These are phyloP conservation scores for Holotrichia oblita DNA, from an alignment of 1,140 invertebrate genomes.

Conservation along the genomic window DNA sequence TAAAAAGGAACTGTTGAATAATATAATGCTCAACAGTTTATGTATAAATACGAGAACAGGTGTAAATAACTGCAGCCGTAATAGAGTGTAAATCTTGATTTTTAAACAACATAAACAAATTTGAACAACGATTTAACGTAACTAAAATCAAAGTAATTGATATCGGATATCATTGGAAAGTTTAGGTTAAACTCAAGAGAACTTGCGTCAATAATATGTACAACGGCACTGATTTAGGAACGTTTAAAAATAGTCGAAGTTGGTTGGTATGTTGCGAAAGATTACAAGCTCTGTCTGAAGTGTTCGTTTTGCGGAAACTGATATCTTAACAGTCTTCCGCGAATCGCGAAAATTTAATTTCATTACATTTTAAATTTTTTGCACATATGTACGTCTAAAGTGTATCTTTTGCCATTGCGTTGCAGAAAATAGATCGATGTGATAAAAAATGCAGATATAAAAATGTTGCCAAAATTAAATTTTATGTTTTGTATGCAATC, in stretches of 20 bases:
- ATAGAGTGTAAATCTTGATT: too few relatives aligned
- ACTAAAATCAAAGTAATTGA: slow-evolving; percentile 7
- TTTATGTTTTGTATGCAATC: not conserved
- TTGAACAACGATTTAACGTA: not conserved
- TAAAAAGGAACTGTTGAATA: too few relatives aligned
- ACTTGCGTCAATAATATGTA: slow-evolving; percentile 32
- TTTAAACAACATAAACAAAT: not conserved
- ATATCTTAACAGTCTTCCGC: not conserved
- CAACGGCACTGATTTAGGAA: slow-evolving; percentile 23
- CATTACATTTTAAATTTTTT: too few relatives aligned
- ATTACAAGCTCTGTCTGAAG: not conserved
- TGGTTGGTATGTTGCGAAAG: slow-evolving; percentile 8
- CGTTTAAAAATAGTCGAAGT: slow-evolving; percentile 24
- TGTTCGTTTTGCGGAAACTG: not conserved
- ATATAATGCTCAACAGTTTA: too few relatives aligned
- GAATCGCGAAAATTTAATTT: not conserved
- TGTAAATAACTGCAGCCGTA: too few relatives aligned
- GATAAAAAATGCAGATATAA: not conserved
- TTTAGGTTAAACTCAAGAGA: slow-evolving; percentile 31
- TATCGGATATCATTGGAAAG: not conserved
- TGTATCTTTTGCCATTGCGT: too few relatives aligned
- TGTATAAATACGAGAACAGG: too few relatives aligned
- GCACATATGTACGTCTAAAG: too few relatives aligned
- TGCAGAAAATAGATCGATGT: not conserved
- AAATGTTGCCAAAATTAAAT: not conserved